phyloP scores from a whole-genome alignment of 2,888 invertebrate genomes.

The Sturmia bella region DNA sequence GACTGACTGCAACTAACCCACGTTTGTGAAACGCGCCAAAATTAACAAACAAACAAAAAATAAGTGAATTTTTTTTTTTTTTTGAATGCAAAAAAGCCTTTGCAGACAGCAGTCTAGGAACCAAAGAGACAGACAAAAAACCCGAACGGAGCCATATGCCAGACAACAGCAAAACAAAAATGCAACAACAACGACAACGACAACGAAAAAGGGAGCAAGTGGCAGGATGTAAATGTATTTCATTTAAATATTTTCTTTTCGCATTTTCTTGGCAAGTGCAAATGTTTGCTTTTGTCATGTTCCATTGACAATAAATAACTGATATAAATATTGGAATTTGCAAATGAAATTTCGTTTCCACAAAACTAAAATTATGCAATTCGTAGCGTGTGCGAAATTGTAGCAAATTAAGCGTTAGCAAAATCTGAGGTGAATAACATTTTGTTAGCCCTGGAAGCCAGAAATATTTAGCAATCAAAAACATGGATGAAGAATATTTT shows the following conservation, averaged over 20 bases:
- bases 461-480: no score
- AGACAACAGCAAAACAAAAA: slow-evolving; percentile 19
- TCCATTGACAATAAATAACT: slow-evolving; percentile 37
- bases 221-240: slow-evolving; percentile 27
- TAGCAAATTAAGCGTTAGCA: no score
- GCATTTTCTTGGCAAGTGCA: slow-evolving; percentile 58
- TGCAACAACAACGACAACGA: slow-evolving; percentile 11
- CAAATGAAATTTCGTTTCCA: slow-evolving; percentile 22
- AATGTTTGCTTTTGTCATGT: slow-evolving; percentile 60
- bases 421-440: no score
- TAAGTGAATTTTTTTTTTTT: no score
- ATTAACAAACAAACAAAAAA: slow-evolving; percentile 1
- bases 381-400: no score
- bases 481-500: no score
- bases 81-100: slow-evolving; percentile 22
- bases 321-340: no score
- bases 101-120: slow-evolving; percentile 24
- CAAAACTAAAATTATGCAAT: no score
- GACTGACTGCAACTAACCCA: slow-evolving; percentile 49
- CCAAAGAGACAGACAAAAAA: neutral
- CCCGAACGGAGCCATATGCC: slow-evolving; percentile 36
- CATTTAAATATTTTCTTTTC: slow-evolving; percentile 27
- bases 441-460: no score
- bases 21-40: slow-evolving; percentile 46
- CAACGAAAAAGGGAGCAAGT: slow-evolving; percentile 41